Percentiles rank a stretch among this genome's conserved stretches.
These are phyloP conservation scores for Atopsyche davidsoni DNA, from an alignment of 1,140 invertebrate genomes.

Conservation along the genomic window DNA sequence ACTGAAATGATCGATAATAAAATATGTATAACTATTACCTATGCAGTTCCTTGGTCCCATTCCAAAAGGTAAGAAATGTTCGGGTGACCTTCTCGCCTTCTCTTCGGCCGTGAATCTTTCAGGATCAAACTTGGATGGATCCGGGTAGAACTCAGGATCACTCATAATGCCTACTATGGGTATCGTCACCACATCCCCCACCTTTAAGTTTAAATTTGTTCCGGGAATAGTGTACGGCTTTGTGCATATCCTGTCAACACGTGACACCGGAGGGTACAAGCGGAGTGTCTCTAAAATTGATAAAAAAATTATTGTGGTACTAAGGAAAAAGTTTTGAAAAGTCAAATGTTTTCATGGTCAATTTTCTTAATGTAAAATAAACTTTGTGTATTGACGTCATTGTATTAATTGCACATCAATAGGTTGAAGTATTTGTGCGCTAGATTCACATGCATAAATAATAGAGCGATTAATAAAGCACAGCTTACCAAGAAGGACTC, in stretches of 20 bases:
- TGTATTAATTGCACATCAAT: no score
- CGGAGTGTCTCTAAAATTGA: slow-evolving; percentile 53
- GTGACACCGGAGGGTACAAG: slow-evolving; percentile 50
- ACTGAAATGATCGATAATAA: slow-evolving; percentile 31
- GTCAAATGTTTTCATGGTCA: no score
- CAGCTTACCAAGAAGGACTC: slow-evolving; percentile 43
- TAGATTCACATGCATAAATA: no score
- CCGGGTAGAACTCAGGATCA: slow-evolving; percentile 51
- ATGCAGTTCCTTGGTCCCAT: slow-evolving; percentile 68
- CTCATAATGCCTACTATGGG: slow-evolving; percentile 51
- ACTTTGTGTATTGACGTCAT: no score
- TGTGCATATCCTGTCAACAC: slow-evolving; percentile 45
- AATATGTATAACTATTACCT: no score
- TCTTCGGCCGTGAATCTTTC: slow-evolving; percentile 53
- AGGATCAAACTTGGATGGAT: slow-evolving; percentile 53
- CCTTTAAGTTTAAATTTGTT: slow-evolving; percentile 40
- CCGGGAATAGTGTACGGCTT: slow-evolving; percentile 47
- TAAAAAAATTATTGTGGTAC: slow-evolving; percentile 5
- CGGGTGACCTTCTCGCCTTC: slow-evolving; percentile 42
- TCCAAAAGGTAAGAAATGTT: slow-evolving; percentile 63
- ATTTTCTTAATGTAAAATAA: no score
- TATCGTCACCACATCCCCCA: slow-evolving; percentile 42
- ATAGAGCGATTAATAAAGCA: no score
- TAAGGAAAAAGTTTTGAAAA: no score
- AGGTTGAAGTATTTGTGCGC: no score